phyloP scores from a whole-genome alignment of 1,140 invertebrate genomes.

The Grapholita molesta region DNA sequence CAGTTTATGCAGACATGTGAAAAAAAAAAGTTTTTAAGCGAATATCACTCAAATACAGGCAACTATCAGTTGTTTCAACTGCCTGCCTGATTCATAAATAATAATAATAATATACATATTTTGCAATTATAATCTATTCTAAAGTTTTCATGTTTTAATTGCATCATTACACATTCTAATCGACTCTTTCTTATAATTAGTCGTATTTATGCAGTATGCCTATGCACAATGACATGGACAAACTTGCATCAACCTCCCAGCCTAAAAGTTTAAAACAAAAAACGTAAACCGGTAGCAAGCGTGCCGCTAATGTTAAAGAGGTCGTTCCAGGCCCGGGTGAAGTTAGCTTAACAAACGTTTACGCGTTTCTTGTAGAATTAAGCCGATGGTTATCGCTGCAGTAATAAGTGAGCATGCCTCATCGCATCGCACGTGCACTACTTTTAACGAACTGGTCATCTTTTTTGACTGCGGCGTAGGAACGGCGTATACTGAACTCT shows the following conservation, averaged over 20 bases:
- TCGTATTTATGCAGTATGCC: too few relatives aligned
- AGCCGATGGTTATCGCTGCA: constrained; percentile 61
- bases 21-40: too few relatives aligned
- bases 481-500: constrained; percentile 14
- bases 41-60: too few relatives aligned
- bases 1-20: too few relatives aligned
- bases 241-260: not conserved
- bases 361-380: constrained; percentile 68
- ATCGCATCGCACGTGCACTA: constrained; percentile 67
- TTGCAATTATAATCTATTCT: too few relatives aligned
- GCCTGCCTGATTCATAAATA: too few relatives aligned
- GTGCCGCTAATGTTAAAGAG: constrained; percentile 67
- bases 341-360: constrained; percentile 57
- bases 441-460: constrained; percentile 52
- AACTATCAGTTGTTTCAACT: too few relatives aligned
- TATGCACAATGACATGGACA: not conserved
- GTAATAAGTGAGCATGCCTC: constrained; percentile 55
- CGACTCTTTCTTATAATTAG: too few relatives aligned
- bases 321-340: constrained; percentile 37
- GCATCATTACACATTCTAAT: too few relatives aligned
- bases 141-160: too few relatives aligned
- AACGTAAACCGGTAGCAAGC: constrained; percentile 62
- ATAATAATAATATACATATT: too few relatives aligned
- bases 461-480: constrained; percentile 20
- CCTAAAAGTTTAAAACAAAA: constrained; percentile 31